phyloP scores from a whole-genome alignment of 2,113 vertebrate species.

The Erythrocercus mccallii region DNA sequence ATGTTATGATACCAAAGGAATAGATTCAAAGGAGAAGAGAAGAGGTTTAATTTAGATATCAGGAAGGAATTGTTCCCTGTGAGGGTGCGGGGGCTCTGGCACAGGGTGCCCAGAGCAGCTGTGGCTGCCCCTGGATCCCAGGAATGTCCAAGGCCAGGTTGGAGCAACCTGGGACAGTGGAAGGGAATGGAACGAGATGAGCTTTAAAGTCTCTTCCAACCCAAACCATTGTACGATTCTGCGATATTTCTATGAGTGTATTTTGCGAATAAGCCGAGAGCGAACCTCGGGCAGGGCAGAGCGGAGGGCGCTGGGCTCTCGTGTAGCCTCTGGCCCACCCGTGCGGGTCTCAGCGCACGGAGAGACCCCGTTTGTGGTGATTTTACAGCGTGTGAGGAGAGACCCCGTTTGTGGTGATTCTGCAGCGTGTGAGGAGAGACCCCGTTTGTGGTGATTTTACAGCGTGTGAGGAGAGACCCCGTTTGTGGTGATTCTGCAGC shows the following conservation, averaged over 20 bases:
- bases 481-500: not conserved
- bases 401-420: not conserved
- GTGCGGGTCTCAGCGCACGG: not conserved
- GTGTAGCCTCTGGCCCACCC: not conserved
- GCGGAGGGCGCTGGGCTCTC: not conserved
- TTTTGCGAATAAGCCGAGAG: not conserved
- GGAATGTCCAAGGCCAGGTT: not conserved
- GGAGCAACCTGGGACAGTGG: fast-evolving
- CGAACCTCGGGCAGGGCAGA: not conserved
- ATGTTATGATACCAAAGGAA: not conserved
- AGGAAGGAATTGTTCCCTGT: not conserved
- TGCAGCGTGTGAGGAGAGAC: not conserved
- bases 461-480: not conserved
- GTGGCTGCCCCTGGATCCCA: not conserved
- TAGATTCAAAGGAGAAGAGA: not conserved
- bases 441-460: not conserved
- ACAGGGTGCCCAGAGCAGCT: not conserved
- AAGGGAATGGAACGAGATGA: not conserved
- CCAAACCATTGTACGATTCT: not conserved
- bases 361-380: not conserved
- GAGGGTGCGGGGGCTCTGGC: not conserved
- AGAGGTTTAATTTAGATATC: not conserved
- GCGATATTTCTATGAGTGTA: not conserved
- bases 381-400: not conserved
- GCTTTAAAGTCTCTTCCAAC: not conserved